These are phyloP conservation scores for Prorops nasuta DNA, from an alignment of 1,140 invertebrate species.

Conservation along the genomic window DNA sequence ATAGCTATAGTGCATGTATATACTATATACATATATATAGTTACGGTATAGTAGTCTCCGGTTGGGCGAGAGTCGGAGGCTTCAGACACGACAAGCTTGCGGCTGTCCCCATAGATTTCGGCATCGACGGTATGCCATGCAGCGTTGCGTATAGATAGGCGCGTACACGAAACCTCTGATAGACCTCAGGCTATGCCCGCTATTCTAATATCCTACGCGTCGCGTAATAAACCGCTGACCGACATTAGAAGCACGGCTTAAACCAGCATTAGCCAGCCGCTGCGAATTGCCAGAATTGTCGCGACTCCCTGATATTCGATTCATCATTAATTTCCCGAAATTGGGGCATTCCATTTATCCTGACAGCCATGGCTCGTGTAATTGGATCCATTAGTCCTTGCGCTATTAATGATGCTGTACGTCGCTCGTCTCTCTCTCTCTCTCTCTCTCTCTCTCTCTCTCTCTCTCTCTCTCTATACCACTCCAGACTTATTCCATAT, in stretches of 20 bases:
- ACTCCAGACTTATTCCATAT: too few species aligned
- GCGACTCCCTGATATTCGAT: too few species aligned
- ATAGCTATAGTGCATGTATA: too few species aligned
- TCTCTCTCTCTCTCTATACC: too few species aligned
- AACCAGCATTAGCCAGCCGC: constrained; percentile 16
- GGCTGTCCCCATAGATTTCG: constrained; percentile 37
- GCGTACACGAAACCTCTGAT: constrained; percentile 17
- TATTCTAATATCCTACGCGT: constrained; percentile 45
- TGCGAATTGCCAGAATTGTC: constrained; percentile 10
- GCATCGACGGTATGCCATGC: constrained; percentile 37
- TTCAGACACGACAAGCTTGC: constrained; percentile 16
- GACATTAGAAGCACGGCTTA: constrained; percentile 28
- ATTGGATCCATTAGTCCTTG: too few species aligned
- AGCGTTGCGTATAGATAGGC: constrained; percentile 24
- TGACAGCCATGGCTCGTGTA: too few species aligned
- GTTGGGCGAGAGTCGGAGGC: constrained; percentile 12
- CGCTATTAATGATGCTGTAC: too few species aligned
- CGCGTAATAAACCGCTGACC: constrained; percentile 43
- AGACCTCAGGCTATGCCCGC: constrained; percentile 39
- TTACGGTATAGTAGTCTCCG: constrained; percentile 11
- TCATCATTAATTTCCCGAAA: too few species aligned
- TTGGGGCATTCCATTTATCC: too few species aligned
- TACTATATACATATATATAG: too few species aligned
- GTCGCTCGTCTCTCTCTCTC: too few species aligned
- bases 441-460: too few species aligned